phyloP scores from a whole-genome alignment of 2,888 invertebrate species.

The Apamea sordens region DNA sequence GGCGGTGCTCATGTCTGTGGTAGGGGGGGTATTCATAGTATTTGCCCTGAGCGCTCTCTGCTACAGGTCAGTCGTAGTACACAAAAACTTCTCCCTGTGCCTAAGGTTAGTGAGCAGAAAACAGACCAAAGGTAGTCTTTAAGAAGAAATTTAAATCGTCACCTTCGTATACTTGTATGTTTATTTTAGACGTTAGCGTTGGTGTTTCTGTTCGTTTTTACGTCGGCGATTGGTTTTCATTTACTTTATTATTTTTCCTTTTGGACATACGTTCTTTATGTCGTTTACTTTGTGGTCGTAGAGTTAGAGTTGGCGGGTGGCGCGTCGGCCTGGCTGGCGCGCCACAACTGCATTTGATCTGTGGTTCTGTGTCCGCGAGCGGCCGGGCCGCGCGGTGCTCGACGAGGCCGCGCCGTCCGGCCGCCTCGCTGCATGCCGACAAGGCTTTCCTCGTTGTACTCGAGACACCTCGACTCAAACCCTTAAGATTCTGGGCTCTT shows the following conservation, averaged over 20 bases:
- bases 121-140: slow-evolving; percentile 93
- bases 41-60: slow-evolving; percentile 99
- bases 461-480: slow-evolving; percentile 89
- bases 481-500: slow-evolving; percentile 91
- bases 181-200: slow-evolving; percentile 90
- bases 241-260: slow-evolving; percentile 78
- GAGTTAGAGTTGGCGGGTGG: slow-evolving; percentile 88
- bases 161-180: slow-evolving; percentile 90
- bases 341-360: slow-evolving; percentile 90
- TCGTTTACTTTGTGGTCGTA: slow-evolving; percentile 89
- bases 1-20: slow-evolving; percentile 99
- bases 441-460: slow-evolving; percentile 89
- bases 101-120: slow-evolving; percentile 99
- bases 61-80: slow-evolving; percentile 99
- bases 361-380: slow-evolving; percentile 89
- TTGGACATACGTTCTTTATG: slow-evolving; percentile 81
- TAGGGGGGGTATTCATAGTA: slow-evolving; percentile 99
- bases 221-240: slow-evolving; percentile 88
- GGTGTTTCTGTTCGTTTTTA: slow-evolving; percentile 88
- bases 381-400: slow-evolving; percentile 73
- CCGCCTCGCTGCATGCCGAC: slow-evolving; percentile 88
- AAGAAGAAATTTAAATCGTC: slow-evolving; percentile 90
- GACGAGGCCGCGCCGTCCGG: slow-evolving; percentile 77
- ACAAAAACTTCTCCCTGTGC: slow-evolving; percentile 99
- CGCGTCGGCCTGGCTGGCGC: slow-evolving; percentile 83